Conservation (phyloP, 1,140 invertebrate genomes). For the Drosophila sechellia region DNA sequence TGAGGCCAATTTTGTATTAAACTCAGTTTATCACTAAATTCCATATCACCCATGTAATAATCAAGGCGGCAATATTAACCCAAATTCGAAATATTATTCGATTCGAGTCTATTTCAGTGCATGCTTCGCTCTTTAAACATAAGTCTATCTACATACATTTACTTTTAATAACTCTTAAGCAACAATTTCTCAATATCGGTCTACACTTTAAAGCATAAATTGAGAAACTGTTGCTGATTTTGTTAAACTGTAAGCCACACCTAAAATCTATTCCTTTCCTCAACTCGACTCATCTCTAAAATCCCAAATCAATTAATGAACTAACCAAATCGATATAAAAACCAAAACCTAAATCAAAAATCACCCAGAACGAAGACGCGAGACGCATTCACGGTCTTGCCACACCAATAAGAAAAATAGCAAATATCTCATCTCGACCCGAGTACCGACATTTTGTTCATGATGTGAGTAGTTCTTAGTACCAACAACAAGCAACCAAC, state of each 20-base stretch:
- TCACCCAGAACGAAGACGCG: slow-evolving; percentile 84
- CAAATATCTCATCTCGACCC: slow-evolving; percentile 85
- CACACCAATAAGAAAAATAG: slow-evolving; percentile 84
- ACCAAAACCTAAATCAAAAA: slow-evolving; percentile 63
- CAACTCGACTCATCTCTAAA: slow-evolving; percentile 64
- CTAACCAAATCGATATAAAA: slow-evolving; percentile 48
- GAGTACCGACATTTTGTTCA: slow-evolving; percentile 85
- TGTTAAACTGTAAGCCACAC: slow-evolving; percentile 62
- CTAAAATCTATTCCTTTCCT: slow-evolving; percentile 80
- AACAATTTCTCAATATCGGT: slow-evolving; percentile 18
- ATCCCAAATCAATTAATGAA: slow-evolving; percentile 43
- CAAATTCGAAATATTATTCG: slow-evolving; percentile 22
- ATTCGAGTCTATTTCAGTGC: slow-evolving; percentile 37
- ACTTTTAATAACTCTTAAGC: slow-evolving; percentile 23
- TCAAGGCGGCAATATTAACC: slow-evolving; percentile 16
- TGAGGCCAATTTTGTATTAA: slow-evolving; percentile 49
- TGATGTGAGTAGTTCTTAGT: slow-evolving; percentile 84
- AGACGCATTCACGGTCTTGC: slow-evolving; percentile 85
- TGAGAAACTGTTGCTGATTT: slow-evolving; percentile 12
- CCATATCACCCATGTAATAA: slow-evolving; percentile 6
- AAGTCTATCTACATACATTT: slow-evolving; percentile 18
- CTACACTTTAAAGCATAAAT: neutral
- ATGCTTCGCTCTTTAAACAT: slow-evolving; percentile 51
- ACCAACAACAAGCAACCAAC: slow-evolving; percentile 42
- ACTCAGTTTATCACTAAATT: slow-evolving; percentile 40